A percentile compares a stretch with the other conserved stretches of the same genome.
These are phyloP conservation scores for Peucedramus taeniatus DNA, from an alignment of 2,113 vertebrate species.

Conservation along the genomic window DNA sequence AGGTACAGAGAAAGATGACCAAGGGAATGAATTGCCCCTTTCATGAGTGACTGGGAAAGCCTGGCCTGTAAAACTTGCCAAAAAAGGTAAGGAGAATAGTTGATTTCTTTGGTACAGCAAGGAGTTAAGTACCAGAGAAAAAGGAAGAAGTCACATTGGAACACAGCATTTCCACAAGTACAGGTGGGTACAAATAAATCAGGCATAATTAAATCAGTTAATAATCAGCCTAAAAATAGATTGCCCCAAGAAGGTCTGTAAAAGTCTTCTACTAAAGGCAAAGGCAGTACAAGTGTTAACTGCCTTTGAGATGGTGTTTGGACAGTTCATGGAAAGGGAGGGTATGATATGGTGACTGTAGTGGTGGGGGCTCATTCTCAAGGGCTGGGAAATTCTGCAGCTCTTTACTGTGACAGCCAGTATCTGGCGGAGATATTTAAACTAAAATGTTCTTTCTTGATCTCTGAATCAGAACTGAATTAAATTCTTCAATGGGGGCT, in stretches of 20 bases:
- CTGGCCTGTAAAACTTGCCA: background rate
- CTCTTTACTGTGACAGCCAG: background rate
- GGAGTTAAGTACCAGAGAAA: background rate
- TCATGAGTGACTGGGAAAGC: background rate
- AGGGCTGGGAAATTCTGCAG: background rate
- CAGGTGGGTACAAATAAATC: background rate
- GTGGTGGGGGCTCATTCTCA: background rate
- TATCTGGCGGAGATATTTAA: background rate
- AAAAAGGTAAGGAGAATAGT: background rate
- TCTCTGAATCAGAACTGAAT: background rate
- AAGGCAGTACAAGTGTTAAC: background rate
- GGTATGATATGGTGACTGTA: background rate
- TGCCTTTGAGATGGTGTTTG: background rate
- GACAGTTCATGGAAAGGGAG: background rate
- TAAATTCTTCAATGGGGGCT: background rate
- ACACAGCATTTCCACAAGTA: background rate
- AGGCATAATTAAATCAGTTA: background rate
- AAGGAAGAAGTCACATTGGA: background rate
- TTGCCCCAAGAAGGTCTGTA: background rate
- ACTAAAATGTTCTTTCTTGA: background rate
- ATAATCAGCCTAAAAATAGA: background rate
- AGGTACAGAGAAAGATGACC: background rate
- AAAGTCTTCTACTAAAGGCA: background rate
- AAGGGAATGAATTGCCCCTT: background rate
- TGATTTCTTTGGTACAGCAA: background rate